Evolutionary conservation across 1,140 invertebrate genomes (phyloP), one percentile per base, ranked within the genome.

Genomic region (Drosophila baimaii): DNA sequence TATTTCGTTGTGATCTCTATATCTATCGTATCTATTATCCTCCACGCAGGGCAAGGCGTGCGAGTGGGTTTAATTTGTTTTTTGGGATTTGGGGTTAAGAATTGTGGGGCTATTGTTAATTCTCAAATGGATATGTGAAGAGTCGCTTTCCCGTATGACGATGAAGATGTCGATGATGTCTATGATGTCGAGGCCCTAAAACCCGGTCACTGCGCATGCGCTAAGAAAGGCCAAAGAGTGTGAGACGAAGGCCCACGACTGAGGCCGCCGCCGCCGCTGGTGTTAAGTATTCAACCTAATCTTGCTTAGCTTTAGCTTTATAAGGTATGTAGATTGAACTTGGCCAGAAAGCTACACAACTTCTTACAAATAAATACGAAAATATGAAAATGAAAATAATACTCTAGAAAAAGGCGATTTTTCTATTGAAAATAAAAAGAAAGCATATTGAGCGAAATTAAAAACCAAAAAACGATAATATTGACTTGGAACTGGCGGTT

Each of bases 371-470:
- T 88, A 86, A 88, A 88, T 68, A 80, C 76, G 51, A 51, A 43
- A 23, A 33, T 33, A 33, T 12, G 31, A 33, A 33, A 31, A 46
- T n/a, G n/a, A 49, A 49, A 49, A n/a, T 25, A 66, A 90, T 62
- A 55, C 77, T 81, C 59, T 85, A 85, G 85, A 89, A 88, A 88
- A 88, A 88, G 77, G 52, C 51, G 76, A 54, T 79, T 88, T 88
- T 89, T 89, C 85, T 89, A 88, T 78, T 90, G 77, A 89, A 54
- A 54, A 89, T 90, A 89, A 81, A 83, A 76, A 78, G 51, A 75
- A 79, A 55, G 62, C 64, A 63, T 35, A 74, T 59, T 66, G 56
- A 83, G 66, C 62, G 47, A 52, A 75, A 61, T 55, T 64, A 73
- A 73, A 58, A 75, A 57, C 55, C 58, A 73, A 73, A 74, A 77